These are phyloP conservation scores for Palythoa grandiflora DNA, from an alignment of 92 coral and sea anemone genomes.

Conservation along the genomic window DNA sequence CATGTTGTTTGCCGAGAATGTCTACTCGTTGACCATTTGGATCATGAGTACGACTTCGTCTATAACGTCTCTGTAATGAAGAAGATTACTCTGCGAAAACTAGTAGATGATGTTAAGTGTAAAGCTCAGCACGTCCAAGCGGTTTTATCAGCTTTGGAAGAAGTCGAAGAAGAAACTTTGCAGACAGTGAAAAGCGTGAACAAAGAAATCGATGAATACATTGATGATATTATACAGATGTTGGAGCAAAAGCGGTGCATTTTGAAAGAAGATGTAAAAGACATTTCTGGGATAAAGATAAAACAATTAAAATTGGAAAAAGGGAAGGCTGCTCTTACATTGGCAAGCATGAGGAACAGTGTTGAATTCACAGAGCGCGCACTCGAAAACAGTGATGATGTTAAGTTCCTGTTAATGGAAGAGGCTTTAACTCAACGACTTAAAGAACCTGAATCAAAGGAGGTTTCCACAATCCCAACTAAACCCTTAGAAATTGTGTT, in stretches of 20 bases:
- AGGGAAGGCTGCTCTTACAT: conserved; percentile 36
- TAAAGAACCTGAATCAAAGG: conserved; percentile 41
- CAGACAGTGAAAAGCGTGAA: conserved; percentile 21
- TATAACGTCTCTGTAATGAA: conserved; percentile 64
- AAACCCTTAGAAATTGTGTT: conserved; percentile 11
- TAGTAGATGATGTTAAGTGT: conserved; percentile 39
- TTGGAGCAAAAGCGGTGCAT: conserved; percentile 44
- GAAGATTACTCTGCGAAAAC: conserved; percentile 32
- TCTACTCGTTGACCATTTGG: conserved; percentile 72
- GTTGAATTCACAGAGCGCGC: conserved; percentile 60
- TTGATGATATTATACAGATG: conserved; percentile 45
- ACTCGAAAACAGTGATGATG: conserved; percentile 52
- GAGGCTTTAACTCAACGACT: conserved; percentile 50
- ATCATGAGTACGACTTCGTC: conserved; percentile 68
- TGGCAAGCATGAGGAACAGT: conserved; percentile 58
- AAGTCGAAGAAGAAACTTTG: conserved; percentile 10
- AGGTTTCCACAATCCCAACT: conserved; percentile 9
- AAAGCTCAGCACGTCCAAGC: background rate
- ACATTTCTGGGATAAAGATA: conserved; percentile 24
- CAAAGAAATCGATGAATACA: conserved; percentile 44
- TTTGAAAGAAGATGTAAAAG: conserved; percentile 37
- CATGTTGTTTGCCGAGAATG: conserved; percentile 74
- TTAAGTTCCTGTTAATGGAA: conserved; percentile 60
- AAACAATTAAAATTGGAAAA: conserved; percentile 46
- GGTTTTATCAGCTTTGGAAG: conserved; percentile 40